Base-by-base conservation (phyloP, 2,888 invertebrate genomes). In the Drosophila prolongata region DNA sequence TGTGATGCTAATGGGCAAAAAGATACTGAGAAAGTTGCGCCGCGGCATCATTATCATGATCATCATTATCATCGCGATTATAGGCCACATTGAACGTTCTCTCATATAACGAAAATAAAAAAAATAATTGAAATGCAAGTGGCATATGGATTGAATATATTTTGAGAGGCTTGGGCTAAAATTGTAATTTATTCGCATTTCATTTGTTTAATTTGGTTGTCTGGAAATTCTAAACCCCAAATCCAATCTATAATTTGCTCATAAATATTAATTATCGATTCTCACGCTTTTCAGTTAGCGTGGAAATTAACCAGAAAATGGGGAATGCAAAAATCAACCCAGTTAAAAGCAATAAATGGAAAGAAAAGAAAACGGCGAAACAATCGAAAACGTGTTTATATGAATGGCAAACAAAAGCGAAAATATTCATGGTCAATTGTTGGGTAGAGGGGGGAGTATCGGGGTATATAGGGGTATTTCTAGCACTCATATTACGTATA, bases 11-110 rank as follows among this genome's bases (percentile, higher is more conserved):
- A 87, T 78, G 59, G 40, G 14, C 24, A 53, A 44, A 53, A 37
- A 37, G 24, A 53, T 49, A 66, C 70, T 76, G 87, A 74, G 87
- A 82, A 87, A 87, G 87, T 83, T 86, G 53, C 34, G 46, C 14
- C 6, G 34, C 44, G 37, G 46, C 66, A 66, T 66, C 55, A 68
- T 56, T 56, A 56, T 42, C 42, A 42, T 14, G 8, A 30, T 14
- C 46, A 46, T 46, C 27, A 60, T 69, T 35, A 24, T 24, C 52
- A 16, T 42, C n/a, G 24, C 50, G 16, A 35, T 47, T 57, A 24
- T 30, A 30, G 30, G 46, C 16, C 43, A 35, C 47, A 37, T 67
- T 24, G 19, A 50, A 62, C 55, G 49, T 44, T 44, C 38, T 71
- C 53, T 19, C 53, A 35, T 11, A 24, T 2, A 14, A 53, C 6